Conservation (phyloP, 2,797 vertebrate genomes). For the Acipenser ruthenus region DNA sequence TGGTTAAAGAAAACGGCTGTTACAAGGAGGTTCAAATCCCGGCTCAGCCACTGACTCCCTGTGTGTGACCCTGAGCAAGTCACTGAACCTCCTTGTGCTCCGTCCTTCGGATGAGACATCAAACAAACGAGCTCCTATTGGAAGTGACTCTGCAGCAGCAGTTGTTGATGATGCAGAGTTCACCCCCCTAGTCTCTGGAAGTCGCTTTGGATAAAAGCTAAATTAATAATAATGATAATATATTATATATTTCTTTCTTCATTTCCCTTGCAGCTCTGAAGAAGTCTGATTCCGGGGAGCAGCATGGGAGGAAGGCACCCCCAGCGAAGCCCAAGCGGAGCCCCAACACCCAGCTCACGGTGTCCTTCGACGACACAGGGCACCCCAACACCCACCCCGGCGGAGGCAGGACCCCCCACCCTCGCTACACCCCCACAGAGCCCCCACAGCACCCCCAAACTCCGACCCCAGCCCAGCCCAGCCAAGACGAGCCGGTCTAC, state of each 20-base stretch:
- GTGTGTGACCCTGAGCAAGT: too few species aligned
- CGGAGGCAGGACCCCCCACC: constrained; percentile 26
- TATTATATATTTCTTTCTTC: background rate
- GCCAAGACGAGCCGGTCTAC: constrained; percentile 82
- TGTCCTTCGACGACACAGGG: constrained; percentile 49
- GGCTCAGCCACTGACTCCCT: too few species aligned
- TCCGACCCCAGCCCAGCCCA: constrained; percentile 22
- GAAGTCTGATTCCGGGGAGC: constrained; percentile 63
- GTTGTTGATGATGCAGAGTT: too few species aligned
- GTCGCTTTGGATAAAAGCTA: too few species aligned
- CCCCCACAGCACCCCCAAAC: constrained; percentile 42
- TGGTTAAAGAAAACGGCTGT: too few species aligned
- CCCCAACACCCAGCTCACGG: constrained; percentile 80
- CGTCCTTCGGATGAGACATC: too few species aligned
- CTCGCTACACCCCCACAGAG: constrained; percentile 47
- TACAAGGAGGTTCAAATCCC: too few species aligned
- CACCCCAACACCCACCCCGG: constrained; percentile 25
- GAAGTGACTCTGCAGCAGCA: too few species aligned
- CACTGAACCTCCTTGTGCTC: too few species aligned
- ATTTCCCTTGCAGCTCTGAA: constrained; percentile 57
- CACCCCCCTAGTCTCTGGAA: too few species aligned
- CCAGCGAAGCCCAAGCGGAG: constrained; percentile 82
- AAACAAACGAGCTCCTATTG: too few species aligned
- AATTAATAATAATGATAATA: too few species aligned
- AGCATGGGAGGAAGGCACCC: constrained; percentile 70